Evolutionary conservation across 2,797 vertebrate species (phyloP).

Genomic region (Mus minutoides): DNA sequence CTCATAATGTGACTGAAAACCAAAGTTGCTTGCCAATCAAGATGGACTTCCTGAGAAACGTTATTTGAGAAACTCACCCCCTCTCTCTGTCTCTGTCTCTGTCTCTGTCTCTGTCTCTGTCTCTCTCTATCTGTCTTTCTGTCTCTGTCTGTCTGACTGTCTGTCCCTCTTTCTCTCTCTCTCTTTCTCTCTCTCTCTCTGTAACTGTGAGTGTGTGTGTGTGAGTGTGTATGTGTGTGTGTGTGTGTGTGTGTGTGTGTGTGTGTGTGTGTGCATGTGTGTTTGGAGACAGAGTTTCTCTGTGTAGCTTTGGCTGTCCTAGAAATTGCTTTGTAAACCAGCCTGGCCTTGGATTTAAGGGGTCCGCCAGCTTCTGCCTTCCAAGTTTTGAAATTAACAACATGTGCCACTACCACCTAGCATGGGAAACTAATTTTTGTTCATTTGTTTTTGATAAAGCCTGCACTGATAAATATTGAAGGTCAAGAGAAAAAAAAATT

Average conservation of each 20-base stretch:
- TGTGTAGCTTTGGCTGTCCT: not conserved
- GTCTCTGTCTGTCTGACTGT: too few relatives aligned
- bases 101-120: too few relatives aligned
- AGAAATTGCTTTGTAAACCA: not conserved
- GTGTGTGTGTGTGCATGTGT: too few relatives aligned
- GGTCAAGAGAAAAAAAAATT: constrained; percentile 4
- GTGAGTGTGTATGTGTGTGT: too few relatives aligned
- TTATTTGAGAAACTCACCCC: not conserved
- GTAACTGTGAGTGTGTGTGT: too few relatives aligned
- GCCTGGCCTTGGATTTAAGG: not conserved
- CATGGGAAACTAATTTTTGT: constrained; percentile 23
- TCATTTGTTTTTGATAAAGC: constrained; percentile 7
- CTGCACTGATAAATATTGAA: constrained; percentile 35
- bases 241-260: not conserved
- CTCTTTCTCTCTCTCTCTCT: not conserved
- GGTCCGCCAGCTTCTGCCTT: not conserved
- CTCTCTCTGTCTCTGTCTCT: too few relatives aligned
- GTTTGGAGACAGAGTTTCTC: not conserved
- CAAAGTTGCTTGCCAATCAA: constrained; percentile 23
- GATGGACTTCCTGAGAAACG: constrained; percentile 24
- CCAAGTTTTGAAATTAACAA: not conserved
- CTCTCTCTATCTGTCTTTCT: too few relatives aligned
- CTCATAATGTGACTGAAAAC: constrained; percentile 38
- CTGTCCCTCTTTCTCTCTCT: not conserved
- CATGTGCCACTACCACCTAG: not conserved